A percentile compares a stretch with the other conserved stretches of the same genome.
phyloP scores from a whole-genome alignment of 2,113 vertebrate genomes.

The Microtus oregoni region DNA sequence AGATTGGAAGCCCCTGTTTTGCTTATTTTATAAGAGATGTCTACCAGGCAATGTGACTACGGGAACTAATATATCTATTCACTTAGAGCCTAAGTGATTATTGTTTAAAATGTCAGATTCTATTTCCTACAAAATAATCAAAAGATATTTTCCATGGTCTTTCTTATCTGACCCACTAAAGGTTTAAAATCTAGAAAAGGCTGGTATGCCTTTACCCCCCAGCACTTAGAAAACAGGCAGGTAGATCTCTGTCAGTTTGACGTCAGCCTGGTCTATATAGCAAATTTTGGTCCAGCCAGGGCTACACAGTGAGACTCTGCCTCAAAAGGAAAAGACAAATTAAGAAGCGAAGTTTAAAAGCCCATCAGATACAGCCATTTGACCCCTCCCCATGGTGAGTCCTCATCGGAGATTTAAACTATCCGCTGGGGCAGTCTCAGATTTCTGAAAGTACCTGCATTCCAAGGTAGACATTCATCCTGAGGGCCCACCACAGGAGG shows the following conservation, averaged over 20 bases:
- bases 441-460: background rate
- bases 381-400: no score
- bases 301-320: background rate
- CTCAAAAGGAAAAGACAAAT: background rate
- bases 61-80: background rate
- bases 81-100: background rate
- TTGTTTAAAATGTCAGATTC: background rate
- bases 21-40: background rate
- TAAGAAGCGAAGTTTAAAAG: background rate
- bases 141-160: background rate
- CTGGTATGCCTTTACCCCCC: background rate
- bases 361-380: background rate
- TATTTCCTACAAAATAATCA: background rate
- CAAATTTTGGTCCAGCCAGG: background rate
- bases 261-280: background rate
- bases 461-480: background rate
- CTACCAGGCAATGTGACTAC: background rate
- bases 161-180: background rate
- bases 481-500: background rate
- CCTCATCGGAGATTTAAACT: no score
- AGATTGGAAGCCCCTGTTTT: background rate
- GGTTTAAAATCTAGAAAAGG: background rate
- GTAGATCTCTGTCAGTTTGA: background rate
- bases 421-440: background rate
- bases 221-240: background rate